Evolutionary conservation across 2,113 vertebrate genomes (phyloP).

Genomic region (Lepus europaeus): DNA sequence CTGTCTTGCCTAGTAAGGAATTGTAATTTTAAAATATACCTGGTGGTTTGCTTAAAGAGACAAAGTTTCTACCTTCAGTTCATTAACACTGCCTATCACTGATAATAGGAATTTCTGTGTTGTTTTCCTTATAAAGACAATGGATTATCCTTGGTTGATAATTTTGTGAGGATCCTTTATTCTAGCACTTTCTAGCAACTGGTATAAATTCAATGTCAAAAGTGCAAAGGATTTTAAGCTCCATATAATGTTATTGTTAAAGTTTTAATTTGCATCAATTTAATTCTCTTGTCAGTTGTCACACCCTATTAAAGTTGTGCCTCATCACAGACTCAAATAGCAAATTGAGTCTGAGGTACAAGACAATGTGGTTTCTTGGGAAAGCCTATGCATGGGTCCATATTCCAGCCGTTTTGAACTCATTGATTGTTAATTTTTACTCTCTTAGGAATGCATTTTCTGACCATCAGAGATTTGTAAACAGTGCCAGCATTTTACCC

Average conservation of each 20-base stretch:
- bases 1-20: constrained; percentile 17
- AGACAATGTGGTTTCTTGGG: constrained; percentile 40
- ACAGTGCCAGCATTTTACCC: constrained; percentile 20
- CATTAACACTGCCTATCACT: constrained; percentile 19
- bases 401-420: constrained; percentile 54
- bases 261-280: constrained; percentile 79
- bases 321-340: constrained; percentile 62
- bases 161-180: constrained; percentile 51
- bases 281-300: constrained; percentile 82
- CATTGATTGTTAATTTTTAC: constrained; percentile 65
- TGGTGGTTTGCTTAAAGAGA: constrained; percentile 22
- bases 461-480: neutral
- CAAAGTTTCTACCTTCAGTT: constrained; percentile 16
- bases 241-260: constrained; percentile 78
- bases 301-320: constrained; percentile 67
- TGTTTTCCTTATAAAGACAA: constrained; percentile 39
- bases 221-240: constrained; percentile 74
- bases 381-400: neutral
- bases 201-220: constrained; percentile 72
- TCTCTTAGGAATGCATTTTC: constrained; percentile 43
- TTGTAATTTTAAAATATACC: constrained; percentile 41
- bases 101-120: neutral
- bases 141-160: constrained; percentile 6
- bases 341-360: constrained; percentile 64
- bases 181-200: constrained; percentile 33